Base-by-base conservation (phyloP, 2,113 vertebrate genomes). In the Theristicus caerulescens region DNA sequence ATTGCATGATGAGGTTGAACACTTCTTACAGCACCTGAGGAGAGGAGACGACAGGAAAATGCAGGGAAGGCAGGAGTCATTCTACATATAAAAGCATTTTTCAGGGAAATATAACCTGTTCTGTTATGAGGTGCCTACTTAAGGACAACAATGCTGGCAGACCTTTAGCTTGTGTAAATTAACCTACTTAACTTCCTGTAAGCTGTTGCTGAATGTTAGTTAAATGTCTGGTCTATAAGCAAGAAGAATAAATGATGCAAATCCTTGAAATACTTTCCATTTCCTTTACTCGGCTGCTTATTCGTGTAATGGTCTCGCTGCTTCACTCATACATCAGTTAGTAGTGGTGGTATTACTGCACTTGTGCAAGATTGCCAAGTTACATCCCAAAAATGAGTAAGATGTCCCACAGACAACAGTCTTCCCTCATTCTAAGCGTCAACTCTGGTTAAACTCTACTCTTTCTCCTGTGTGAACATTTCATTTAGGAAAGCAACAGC, bases 231-330 rank as follows among this genome's bases (percentile, higher is more conserved):
- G n/a, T 46, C 27, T 78, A 10, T 58, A 84, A 72, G 29, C 42
- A 58, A 6, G 21, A 66, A 73, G 49, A 40, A 36, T 42, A 74
- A 71, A 80, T 62, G 32, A 34, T 18, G 24, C 7, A 83, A 54
- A 65, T 47, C 54, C 36, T 73, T 54, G 11, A 69, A 81, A 44
- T 42, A 14, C 7, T 84, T 84, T 15, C 40, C 4, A 11, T 69
- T 92, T 51, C 58, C 27, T 57, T 85, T 57, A 21, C 36, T 54
- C 26, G 36, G 51, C 52, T 67, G 27, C 52, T 59, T 26, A 47
- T 19, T 80, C 5, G 1, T 13, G 11, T 25, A 22, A 8, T 8
- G 19, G 1, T 32, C 57, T 59, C 5, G 0, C 55, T 74, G 46
- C 52, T 86, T 59, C 54, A 12, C 22, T 32, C 11, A 3, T 40